Base-by-base conservation (phyloP, 2,113 vertebrate genomes). In the Austrofundulus limnaeus region DNA sequence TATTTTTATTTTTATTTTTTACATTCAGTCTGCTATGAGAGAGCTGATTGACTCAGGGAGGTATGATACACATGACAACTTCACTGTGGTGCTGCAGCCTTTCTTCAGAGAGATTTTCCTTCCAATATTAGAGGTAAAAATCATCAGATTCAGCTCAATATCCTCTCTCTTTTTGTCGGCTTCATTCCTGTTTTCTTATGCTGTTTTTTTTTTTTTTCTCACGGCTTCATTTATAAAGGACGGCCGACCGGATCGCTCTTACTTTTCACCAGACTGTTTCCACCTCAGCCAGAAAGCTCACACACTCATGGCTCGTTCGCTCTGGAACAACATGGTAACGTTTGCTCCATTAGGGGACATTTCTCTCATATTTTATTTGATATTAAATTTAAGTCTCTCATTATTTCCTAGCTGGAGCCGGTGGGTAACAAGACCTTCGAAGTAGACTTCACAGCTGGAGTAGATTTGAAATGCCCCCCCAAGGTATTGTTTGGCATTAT, bases 281-380 rank as follows among this genome's bases (percentile, higher is more conserved):
- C 94, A 96, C 67, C 90, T 93, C 24, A 95, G 82, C 81, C 94
- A 95, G 90, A 96, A 92, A 80, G 91, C 94, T 72, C 95, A 98
- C 75, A 84, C 93, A 1, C 90, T 94, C 56, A 93, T 98, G 82
- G 91, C 96, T 50, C 90, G 60, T n/a, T 90, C 89, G 53, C 95
- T 99, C 43, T 98, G 96, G 97, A 94, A 92, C 83, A 89, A 94
- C 81, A 80, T 98, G 96, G 96, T 98, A 88, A 7, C 43, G 51
- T 34, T 61, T 15, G 8, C 19, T 61, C 41, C 13, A 34, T 53
- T 12, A 12, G 0, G 23, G 6, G 0, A 28, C 17, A 25, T 48
- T 31, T 61, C 1, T 8, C n/a, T 54, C 2, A 8, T 12, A 7
- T 1, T 47, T 34, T 34, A 1, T n/a, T 34, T 19, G 9, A 31